These are phyloP conservation scores for Marronus borbonicus DNA, from an alignment of 2,888 invertebrate species.

Conservation along the genomic window DNA sequence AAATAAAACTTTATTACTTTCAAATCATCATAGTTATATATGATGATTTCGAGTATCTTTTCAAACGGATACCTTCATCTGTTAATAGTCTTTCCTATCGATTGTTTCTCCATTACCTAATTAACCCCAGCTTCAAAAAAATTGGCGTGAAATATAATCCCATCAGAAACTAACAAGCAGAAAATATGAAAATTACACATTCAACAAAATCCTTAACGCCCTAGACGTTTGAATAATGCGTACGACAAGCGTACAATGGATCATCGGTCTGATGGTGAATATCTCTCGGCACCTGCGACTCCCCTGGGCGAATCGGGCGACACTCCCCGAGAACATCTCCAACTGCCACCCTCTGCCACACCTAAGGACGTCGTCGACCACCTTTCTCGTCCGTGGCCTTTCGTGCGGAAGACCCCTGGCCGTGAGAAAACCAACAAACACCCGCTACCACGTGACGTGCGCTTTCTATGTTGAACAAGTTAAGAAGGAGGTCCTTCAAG, in stretches of 20 bases:
- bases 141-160: too few species aligned
- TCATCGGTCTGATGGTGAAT: constrained; percentile 60
- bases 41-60: too few species aligned
- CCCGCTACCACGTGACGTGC: constrained; percentile 56
- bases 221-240: constrained; percentile 29
- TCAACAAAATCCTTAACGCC: background rate
- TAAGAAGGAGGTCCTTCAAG: background rate
- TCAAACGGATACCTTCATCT: too few species aligned
- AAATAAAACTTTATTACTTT: too few species aligned
- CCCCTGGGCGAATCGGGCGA: constrained; percentile 56
- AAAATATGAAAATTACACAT: background rate
- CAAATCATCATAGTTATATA: too few species aligned
- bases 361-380: background rate
- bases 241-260: constrained; percentile 56
- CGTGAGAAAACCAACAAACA: constrained; percentile 56
- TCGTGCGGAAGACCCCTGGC: constrained; percentile 34
- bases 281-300: constrained; percentile 62
- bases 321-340: constrained; percentile 50
- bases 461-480: constrained; percentile 34
- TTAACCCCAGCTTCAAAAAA: too few species aligned
- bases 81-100: too few species aligned
- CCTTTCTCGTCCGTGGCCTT: background rate
- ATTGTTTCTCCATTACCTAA: too few species aligned
- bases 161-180: too few species aligned
- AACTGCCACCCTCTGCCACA: constrained; percentile 1